phyloP scores from a whole-genome alignment of 2,888 invertebrate species.

The Troilus luridus region DNA sequence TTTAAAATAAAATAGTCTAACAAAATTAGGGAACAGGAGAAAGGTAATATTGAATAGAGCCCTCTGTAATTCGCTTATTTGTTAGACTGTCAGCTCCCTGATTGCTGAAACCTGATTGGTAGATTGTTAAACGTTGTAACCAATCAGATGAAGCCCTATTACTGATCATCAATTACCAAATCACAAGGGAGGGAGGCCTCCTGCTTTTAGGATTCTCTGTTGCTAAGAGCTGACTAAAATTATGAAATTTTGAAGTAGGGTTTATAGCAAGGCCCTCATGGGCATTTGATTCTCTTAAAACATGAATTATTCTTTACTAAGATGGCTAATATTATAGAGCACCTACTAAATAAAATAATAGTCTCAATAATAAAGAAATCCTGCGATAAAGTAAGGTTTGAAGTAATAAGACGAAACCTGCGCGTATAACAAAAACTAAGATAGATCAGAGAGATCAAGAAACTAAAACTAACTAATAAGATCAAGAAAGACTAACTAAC shows the following conservation, averaged over 20 bases:
- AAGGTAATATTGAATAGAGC: background rate
- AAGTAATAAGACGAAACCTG: no score
- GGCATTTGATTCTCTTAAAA: no score
- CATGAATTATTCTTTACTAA: no score
- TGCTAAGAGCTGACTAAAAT: background rate
- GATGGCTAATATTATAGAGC: no score
- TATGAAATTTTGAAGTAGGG: background rate
- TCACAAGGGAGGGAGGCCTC: background rate
- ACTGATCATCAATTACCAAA: constrained; percentile 14
- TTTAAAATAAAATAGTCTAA: no score
- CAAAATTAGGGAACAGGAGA: background rate
- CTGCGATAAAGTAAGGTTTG: no score
- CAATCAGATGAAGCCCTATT: constrained; percentile 30
- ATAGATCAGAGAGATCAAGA: no score
- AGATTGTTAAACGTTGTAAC: background rate
- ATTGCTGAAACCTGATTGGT: constrained; percentile 41
- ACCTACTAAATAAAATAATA: no score
- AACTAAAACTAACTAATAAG: no score
- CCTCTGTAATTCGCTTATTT: background rate
- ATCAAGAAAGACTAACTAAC: no score
- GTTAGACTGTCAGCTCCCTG: background rate
- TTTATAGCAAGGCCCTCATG: background rate
- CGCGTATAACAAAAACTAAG: no score
- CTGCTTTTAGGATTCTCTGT: background rate
- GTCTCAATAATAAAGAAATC: no score